A percentile compares a stretch with the other conserved stretches of the same genome.
phyloP scores from a whole-genome alignment of 2,888 invertebrate genomes.

The Alitta virens region DNA sequence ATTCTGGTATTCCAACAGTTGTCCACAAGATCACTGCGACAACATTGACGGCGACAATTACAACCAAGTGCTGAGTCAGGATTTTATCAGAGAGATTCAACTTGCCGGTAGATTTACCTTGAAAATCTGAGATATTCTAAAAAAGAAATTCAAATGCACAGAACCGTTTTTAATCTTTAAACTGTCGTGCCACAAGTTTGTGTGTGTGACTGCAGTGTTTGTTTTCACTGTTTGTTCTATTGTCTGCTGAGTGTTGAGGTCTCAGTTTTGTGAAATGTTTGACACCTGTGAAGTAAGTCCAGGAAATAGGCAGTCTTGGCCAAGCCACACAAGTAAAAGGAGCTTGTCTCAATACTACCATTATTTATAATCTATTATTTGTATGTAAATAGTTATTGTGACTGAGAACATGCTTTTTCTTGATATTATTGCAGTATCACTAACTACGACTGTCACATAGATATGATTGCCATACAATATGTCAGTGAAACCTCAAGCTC shows the following conservation, averaged over 20 bases:
- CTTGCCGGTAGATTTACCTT: constrained; percentile 91
- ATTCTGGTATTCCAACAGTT: constrained; percentile 55
- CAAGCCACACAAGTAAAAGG: constrained; percentile 88
- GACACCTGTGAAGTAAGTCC: too few relatives aligned
- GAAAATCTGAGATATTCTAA: constrained; percentile 85
- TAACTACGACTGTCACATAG: too few relatives aligned
- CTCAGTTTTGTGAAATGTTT: too few relatives aligned
- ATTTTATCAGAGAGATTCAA: constrained; percentile 90
- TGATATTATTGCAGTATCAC: too few relatives aligned
- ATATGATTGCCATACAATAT: too few relatives aligned
- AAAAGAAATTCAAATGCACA: constrained; percentile 25
- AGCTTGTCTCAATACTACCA: constrained; percentile 78
- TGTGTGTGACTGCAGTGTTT: too few relatives aligned
- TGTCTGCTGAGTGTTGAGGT: too few relatives aligned
- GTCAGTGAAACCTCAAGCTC: too few relatives aligned
- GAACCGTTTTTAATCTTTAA: not conserved
- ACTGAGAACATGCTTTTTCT: too few relatives aligned
- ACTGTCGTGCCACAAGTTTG: not conserved
- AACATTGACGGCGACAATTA: constrained; percentile 80
- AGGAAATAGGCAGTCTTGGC: too few relatives aligned
- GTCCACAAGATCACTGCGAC: constrained; percentile 93
- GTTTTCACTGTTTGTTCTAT: too few relatives aligned
- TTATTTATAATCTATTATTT: constrained; percentile 87
- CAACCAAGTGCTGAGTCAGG: constrained; percentile 87
- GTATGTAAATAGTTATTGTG: too few relatives aligned